Evolutionary conservation across 2,888 invertebrate genomes (phyloP).

Genomic region (Oligia latruncula): DNA sequence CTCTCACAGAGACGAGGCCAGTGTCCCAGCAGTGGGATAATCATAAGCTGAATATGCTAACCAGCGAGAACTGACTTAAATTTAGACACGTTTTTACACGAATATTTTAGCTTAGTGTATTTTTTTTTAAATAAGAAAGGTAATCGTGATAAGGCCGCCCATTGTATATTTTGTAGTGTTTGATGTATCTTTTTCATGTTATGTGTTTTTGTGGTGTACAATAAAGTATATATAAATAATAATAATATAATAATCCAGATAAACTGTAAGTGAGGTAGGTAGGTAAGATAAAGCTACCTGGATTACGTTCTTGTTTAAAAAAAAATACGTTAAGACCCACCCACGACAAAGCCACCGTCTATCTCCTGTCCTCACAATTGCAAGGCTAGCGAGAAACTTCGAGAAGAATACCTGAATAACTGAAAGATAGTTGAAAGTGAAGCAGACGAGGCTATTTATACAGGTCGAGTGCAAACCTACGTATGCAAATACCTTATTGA

Average conservation of each 20-base stretch:
- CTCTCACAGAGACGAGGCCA: neutral
- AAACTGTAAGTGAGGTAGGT: neutral
- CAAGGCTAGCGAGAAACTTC: conserved; percentile 3
- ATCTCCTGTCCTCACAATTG: neutral
- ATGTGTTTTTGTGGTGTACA: no score
- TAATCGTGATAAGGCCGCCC: no score
- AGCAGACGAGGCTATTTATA: conserved; percentile 26
- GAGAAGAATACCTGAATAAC: conserved; percentile 31
- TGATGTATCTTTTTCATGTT: no score
- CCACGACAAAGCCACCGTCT: neutral
- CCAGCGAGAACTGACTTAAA: no score
- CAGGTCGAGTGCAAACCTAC: conserved; percentile 23
- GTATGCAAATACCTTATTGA: conserved; percentile 40
- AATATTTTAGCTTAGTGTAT: neutral
- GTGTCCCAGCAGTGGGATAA: neutral
- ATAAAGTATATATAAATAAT: no score
- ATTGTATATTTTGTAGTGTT: no score
- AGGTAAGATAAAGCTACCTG: neutral
- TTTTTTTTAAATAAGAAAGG: neutral
- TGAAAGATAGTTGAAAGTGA: conserved; percentile 33
- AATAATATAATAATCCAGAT: neutral
- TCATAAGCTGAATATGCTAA: neutral
- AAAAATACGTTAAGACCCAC: no score
- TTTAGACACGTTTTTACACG: conserved; percentile 1
- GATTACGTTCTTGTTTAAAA: no score